Conservation (phyloP, 2,113 vertebrate species). For the Nipponia nippon region DNA sequence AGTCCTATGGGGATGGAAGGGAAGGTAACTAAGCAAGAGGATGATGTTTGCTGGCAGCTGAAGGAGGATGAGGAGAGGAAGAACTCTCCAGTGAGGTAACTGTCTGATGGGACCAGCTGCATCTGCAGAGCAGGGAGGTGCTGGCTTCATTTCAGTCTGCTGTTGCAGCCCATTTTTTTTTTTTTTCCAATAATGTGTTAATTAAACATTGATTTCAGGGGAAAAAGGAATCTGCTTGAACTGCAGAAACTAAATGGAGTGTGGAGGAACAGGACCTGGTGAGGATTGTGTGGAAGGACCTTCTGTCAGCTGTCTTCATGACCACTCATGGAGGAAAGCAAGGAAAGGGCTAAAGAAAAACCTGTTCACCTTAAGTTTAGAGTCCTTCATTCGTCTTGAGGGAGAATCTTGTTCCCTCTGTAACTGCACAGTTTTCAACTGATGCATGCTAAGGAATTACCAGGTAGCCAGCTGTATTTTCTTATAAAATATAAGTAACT, state of each 20-base stretch:
- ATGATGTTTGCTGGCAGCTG: not conserved
- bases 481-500: not conserved
- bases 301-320: conserved; percentile 58
- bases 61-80: not conserved
- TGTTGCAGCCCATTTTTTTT: conserved; percentile 60
- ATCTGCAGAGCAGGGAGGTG: conserved; percentile 47
- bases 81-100: not conserved
- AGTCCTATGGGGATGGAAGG: not conserved
- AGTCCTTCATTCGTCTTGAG: not conserved
- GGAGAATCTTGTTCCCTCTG: not conserved
- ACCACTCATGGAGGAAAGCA: not conserved
- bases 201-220: conserved; percentile 79
- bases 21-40: not conserved
- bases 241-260: conserved; percentile 73
- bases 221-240: conserved; percentile 70
- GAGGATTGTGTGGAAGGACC: conserved; percentile 46
- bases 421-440: not conserved
- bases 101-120: not conserved
- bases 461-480: not conserved
- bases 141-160: conserved; percentile 66
- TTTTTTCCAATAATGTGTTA: conserved; percentile 76
- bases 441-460: not conserved
- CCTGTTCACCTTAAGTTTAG: not conserved
- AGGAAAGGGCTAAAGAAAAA: not conserved
- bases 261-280: conserved; percentile 53